Conservation (phyloP, 2,888 invertebrate species). For the Electrophaes corylata region DNA sequence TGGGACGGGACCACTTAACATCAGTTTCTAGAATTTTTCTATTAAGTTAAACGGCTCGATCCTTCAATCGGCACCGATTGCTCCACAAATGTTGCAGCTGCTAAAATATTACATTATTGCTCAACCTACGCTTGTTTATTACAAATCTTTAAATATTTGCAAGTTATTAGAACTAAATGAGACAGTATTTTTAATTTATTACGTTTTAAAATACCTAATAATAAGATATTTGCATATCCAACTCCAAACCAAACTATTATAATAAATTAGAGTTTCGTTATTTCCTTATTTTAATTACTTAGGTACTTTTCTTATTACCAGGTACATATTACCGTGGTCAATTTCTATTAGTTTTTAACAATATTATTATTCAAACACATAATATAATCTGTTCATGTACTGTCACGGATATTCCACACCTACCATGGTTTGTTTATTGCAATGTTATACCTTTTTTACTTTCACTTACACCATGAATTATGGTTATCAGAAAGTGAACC, state of each 20-base stretch:
- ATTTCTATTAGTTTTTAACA: conserved; percentile 1
- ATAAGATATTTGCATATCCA: no score
- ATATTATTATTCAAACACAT: conserved; percentile 31
- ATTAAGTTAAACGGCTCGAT: conserved; percentile 13
- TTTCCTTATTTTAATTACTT: no score
- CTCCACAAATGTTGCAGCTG: conserved; percentile 14
- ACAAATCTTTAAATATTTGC: background rate
- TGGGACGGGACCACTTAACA: no score
- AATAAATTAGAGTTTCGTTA: no score
- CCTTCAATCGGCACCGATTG: conserved; percentile 19
- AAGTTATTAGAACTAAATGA: background rate
- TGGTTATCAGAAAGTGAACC: conserved; percentile 40
- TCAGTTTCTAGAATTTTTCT: conserved; percentile 18
- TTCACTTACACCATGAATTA: conserved; percentile 57
- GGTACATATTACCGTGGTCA: no score
- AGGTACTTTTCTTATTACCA: no score
- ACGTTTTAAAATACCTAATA: no score
- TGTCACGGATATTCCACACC: conserved; percentile 64
- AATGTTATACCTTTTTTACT: conserved; percentile 45
- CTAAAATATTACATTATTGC: conserved; percentile 9
- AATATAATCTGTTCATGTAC: conserved; percentile 46
- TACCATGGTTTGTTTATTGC: conserved; percentile 44
- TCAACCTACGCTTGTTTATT: background rate
- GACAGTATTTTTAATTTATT: no score
- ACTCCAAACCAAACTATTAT: no score